Evolutionary conservation across 2,888 invertebrate species (phyloP).

Genomic region (Myopa testacea): DNA sequence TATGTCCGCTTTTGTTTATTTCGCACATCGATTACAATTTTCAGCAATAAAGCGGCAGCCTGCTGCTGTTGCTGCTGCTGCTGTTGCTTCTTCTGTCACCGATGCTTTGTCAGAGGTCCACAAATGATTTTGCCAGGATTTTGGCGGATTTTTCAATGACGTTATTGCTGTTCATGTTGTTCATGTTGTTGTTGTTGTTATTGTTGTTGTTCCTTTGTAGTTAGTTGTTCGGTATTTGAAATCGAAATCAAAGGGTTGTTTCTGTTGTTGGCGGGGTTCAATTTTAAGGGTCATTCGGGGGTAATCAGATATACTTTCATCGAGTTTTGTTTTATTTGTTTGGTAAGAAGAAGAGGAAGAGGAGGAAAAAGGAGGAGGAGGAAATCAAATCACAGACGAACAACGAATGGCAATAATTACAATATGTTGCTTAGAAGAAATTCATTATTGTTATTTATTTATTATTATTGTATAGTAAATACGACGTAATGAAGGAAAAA

Average conservation of each 20-base stretch:
- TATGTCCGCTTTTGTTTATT: conserved; percentile 69
- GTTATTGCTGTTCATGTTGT: background rate
- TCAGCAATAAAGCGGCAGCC: conserved; percentile 27
- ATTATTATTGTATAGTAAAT: background rate
- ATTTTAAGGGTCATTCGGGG: background rate
- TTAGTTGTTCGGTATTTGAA: background rate
- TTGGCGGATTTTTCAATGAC: conserved; percentile 16
- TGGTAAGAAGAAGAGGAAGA: background rate
- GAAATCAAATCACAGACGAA: too few species aligned
- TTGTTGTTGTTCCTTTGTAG: background rate
- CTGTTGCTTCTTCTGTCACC: background rate
- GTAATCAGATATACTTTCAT: background rate
- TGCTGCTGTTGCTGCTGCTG: conserved; percentile 6
- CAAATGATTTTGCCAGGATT: conserved; percentile 16
- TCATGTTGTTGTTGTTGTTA: background rate
- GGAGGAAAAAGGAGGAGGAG: background rate
- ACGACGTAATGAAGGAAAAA: too few species aligned
- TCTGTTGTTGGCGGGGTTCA: background rate
- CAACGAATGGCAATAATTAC: background rate
- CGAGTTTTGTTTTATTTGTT: background rate
- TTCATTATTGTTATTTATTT: background rate
- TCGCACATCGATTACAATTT: conserved; percentile 67
- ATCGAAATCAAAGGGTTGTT: background rate
- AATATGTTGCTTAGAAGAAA: background rate
- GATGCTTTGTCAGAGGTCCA: background rate